A percentile compares a stretch with the other conserved stretches of the same genome.
Evolutionary conservation across 2,113 vertebrate genomes (phyloP).

Genomic region (Rhabdornis inornatus): DNA sequence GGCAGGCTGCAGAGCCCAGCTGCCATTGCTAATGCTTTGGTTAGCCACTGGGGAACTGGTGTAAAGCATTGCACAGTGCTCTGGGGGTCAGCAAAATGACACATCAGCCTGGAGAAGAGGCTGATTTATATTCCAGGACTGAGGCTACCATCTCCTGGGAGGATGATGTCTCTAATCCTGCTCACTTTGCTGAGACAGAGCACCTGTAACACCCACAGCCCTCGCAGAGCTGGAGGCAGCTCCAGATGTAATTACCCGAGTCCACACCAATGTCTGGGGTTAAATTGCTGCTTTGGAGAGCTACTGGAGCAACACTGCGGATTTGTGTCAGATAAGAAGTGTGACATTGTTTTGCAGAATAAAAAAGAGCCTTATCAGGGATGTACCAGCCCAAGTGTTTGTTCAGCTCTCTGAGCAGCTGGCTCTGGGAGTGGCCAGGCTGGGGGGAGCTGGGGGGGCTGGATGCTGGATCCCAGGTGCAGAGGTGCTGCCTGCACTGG

Average conservation of each 20-base stretch:
- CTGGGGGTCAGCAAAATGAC: neutral
- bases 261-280: neutral
- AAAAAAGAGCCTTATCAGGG: neutral
- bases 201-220: neutral
- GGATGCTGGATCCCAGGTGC: rapidly evolving
- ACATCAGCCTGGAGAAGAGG: neutral
- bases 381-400: neutral
- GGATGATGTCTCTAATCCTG: neutral
- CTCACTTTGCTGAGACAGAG: neutral
- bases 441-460: neutral
- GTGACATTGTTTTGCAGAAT: constrained; percentile 22
- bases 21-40: neutral
- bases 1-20: neutral
- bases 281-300: constrained; percentile 4
- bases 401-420: neutral
- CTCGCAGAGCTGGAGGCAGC: neutral
- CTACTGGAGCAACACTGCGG: neutral
- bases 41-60: neutral
- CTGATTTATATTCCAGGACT: constrained; percentile 1
- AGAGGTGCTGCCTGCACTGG: neutral
- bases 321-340: constrained; percentile 16
- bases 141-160: neutral
- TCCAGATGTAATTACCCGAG: neutral
- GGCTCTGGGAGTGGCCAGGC: neutral
- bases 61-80: neutral